Conservation (phyloP, 1,140 invertebrate species). For the Drosophila seguyi region DNA sequence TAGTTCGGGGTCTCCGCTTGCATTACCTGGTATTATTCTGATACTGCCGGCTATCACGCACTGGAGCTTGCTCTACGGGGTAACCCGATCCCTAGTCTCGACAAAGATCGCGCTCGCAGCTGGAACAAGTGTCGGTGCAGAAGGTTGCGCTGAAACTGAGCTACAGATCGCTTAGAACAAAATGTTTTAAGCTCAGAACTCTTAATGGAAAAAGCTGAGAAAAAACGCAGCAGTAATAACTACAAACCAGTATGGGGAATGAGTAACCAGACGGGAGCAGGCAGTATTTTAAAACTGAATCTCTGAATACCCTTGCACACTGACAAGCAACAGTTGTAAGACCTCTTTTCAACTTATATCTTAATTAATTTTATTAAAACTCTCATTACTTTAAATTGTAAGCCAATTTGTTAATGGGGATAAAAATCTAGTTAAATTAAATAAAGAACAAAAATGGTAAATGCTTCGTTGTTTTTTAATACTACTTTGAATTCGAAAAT, state of each 20-base stretch:
- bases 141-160: constrained; percentile 64
- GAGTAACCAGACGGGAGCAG: constrained; percentile 12
- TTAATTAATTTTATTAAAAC: background rate
- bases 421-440: background rate
- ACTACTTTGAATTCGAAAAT: too few relatives aligned
- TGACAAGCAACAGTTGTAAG: background rate
- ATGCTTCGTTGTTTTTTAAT: too few relatives aligned
- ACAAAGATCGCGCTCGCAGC: constrained; percentile 29
- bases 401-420: background rate
- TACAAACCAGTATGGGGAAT: constrained; percentile 60
- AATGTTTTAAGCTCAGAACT: constrained; percentile 57
- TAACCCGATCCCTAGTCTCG: constrained; percentile 10
- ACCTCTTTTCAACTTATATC: background rate
- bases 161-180: constrained; percentile 69
- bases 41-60: constrained; percentile 22
- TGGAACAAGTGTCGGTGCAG: constrained; percentile 39
- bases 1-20: constrained; percentile 40
- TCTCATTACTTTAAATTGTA: background rate
- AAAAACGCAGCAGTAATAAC: constrained; percentile 29
- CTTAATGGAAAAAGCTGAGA: constrained; percentile 35
- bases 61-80: constrained; percentile 6
- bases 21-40: constrained; percentile 38
- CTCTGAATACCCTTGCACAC: background rate
- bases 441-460: background rate
- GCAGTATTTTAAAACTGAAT: background rate